Evolutionary conservation across 2,113 vertebrate species (phyloP), one percentile per base, ranked within the genome.

Genomic region (Antennarius striatus): DNA sequence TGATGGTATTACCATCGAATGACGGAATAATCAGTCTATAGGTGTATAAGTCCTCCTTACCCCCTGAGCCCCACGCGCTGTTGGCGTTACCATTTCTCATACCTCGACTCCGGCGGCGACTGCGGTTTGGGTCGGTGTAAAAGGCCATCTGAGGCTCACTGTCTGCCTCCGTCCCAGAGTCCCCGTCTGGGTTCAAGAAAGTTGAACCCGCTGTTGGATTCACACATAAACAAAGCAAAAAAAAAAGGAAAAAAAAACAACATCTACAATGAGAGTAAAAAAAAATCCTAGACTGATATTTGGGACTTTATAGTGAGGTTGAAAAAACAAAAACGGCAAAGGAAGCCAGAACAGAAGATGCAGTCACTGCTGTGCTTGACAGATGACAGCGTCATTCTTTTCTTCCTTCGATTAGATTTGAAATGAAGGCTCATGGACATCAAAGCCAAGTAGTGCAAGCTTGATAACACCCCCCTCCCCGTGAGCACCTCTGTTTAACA

Each of bases 141-240:
- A 99, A 99, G 75, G 96, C 96, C 87, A 99, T 93, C 91, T 99
- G 98, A 71, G 98, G 96, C 85, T 99, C 98, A 1, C 95, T 98
- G 92, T 99, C 98, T 0, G 94, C 95, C 91, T 99, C 98, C 0
- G 96, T 96, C 56, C 96, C 94, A 0, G 96, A 99, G 83, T 99
- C 98, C 40, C 96, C 97, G 61, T 99, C 97, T 0, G 98, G 98
- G 92, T 97, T 99, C 87, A 98, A 92, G 86, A 99, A 99, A 0
- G 95, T 95, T 28, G 98, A 99, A 89, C 98, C 98, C 50, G 95
- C 97, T 92, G 90, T 84, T 78, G 89, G 86, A 89, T 86, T 90
- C 85, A 92, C 79, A 92, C 71, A 68, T 65, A 68, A 13, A 68
- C 6, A 74, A 54, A 88, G 36, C 22, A 22, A 22, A 74, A 54